Evolutionary conservation across 2,888 invertebrate species (phyloP), one percentile per base, ranked within the genome.

Genomic region (Eupithecia insigniata): DNA sequence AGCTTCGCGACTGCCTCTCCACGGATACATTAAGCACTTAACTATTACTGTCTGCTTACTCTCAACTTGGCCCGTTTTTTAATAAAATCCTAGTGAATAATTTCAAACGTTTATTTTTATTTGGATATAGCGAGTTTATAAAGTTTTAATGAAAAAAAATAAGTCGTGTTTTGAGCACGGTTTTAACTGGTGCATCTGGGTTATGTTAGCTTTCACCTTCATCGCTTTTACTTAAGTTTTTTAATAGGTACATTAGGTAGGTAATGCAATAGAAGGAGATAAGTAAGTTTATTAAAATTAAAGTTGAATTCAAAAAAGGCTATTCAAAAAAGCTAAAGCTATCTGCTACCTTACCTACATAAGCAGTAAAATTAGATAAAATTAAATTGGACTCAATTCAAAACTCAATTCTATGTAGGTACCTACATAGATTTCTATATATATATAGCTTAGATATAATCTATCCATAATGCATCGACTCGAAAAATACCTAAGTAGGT

Each of bases 11-110:
- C 85, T 87, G 87, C 87, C 88, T 87, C 89, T 83, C 90, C 82
- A 83, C 84, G 91, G 92, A 90, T 92, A 92, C 92, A 92, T 92
- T 93, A 93, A 93, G 91, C 91, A 92, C 92, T 93, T 92, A 92
- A 92, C 93, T 93, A 92, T 92, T 90, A 89, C 91, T 92, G 55
- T 55, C 55, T 55, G 91, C 91, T 92, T 89, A 85, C 90, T 90
- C 84, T 87, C 88, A 84, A 86, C 90, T 90, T 89, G 86, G 84
- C 81, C 79, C 83, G 84, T 82, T 87, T 85, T 60, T 88, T 89
- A 84, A 89, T 88, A 88, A 90, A 89, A 88, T 85, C 76, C 67
- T 69, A 74, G 72, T 71, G 67, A 72, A 73, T 73, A 78, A 72
- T 18, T 67, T 34, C 60, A 65, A 28, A 51, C 69, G 67, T 71